Conservation (phyloP, 2,113 vertebrate genomes). For the Myotis lucifugus region DNA sequence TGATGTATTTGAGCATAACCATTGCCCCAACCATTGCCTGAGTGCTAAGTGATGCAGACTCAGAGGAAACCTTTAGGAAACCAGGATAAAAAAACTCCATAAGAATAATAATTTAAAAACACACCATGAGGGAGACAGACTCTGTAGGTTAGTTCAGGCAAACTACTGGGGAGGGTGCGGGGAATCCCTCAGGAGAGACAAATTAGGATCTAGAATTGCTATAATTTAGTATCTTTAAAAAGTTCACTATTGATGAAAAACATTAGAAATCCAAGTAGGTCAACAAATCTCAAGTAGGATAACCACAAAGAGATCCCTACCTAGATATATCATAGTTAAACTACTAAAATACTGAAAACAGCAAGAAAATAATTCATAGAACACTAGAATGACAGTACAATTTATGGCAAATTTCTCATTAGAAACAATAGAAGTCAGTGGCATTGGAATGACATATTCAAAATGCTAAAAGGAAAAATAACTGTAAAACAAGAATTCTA, state of each 20-base stretch:
- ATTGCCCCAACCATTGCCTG: neutral
- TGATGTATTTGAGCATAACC: neutral
- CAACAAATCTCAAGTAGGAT: neutral
- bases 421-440: neutral
- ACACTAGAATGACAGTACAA: neutral
- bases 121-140: neutral
- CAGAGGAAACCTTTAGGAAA: neutral
- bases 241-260: neutral
- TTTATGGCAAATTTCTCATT: neutral
- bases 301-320: neutral
- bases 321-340: neutral
- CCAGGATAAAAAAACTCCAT: neutral
- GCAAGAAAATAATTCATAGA: neutral
- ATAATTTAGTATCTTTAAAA: conserved; percentile 15
- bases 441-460: neutral
- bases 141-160: neutral
- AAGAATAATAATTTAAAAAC: neutral
- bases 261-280: neutral
- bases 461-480: neutral
- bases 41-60: neutral
- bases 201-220: neutral
- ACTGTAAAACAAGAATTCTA: neutral
- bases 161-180: neutral
- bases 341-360: neutral
- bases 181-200: neutral